These are phyloP conservation scores for Threskiornis aethiopicus DNA, from an alignment of 2,797 vertebrate species.

Conservation along the genomic window DNA sequence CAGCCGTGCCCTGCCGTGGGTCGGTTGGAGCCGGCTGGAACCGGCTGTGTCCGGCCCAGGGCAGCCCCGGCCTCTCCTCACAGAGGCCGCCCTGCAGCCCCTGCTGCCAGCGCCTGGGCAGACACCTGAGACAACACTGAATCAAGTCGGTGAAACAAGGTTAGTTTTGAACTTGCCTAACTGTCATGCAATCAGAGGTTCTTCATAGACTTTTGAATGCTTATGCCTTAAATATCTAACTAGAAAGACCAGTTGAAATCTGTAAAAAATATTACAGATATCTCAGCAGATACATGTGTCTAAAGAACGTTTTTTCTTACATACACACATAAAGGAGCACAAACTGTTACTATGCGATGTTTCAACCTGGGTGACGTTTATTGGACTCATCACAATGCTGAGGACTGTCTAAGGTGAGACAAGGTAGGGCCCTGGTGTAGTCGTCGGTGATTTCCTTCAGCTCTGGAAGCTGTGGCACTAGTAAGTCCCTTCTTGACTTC, in stretches of 20 bases:
- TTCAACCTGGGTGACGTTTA: neutral
- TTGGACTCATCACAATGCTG: neutral
- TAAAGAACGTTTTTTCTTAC: neutral
- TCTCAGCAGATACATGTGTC: neutral
- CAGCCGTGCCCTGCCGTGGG: neutral
- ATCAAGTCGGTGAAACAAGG: neutral
- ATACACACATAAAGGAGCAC: neutral
- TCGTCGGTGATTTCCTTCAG: neutral
- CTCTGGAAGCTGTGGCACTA: neutral
- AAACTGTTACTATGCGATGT: neutral
- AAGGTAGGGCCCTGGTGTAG: neutral
- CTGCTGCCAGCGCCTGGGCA: accelerated
- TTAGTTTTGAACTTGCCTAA: neutral
- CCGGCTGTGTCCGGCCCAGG: accelerated
- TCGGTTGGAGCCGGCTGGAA: neutral
- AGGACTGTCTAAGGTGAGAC: neutral
- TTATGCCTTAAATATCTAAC: neutral
- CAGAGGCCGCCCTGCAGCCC: neutral
- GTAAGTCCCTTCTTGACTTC: neutral
- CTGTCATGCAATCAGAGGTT: neutral
- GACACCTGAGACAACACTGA: accelerated
- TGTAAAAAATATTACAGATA: neutral
- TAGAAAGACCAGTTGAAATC: neutral
- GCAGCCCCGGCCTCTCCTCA: neutral
- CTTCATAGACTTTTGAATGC: neutral